These are phyloP conservation scores for Drosophila quinaria DNA, from an alignment of 2,888 invertebrate genomes.

Conservation along the genomic window DNA sequence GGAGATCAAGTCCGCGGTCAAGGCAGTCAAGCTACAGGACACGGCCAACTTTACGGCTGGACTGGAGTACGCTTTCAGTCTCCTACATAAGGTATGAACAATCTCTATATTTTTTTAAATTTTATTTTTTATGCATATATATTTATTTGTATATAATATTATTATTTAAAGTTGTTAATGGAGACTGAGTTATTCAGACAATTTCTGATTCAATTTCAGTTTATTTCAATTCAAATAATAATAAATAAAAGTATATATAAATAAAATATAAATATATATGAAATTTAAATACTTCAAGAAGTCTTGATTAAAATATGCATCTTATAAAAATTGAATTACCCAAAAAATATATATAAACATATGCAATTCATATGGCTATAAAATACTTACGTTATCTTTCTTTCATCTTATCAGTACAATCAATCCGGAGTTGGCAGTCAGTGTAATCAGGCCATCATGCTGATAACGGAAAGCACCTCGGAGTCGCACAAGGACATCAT, in stretches of 20 bases:
- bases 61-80: constrained; percentile 95
- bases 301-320: too few species aligned
- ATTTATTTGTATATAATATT: too few species aligned
- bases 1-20: constrained; percentile 92
- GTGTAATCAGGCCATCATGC: constrained; percentile 99
- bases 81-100: constrained; percentile 91
- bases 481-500: constrained; percentile 89
- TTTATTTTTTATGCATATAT: too few species aligned
- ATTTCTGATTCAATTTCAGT: too few species aligned
- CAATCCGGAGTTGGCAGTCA: constrained; percentile 94
- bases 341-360: not conserved
- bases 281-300: too few species aligned
- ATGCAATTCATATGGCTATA: not conserved
- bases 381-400: constrained; percentile 43
- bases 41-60: constrained; percentile 97
- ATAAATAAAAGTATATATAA: too few species aligned
- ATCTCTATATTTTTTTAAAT: not conserved
- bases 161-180: too few species aligned
- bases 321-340: too few species aligned
- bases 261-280: too few species aligned
- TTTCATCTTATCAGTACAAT: constrained; percentile 88
- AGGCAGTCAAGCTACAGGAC: constrained; percentile 90
- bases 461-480: constrained; percentile 97
- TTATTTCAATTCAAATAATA: too few species aligned
- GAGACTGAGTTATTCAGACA: too few species aligned